These are phyloP conservation scores for Anthrax anthrax DNA, from an alignment of 2,888 invertebrate genomes.

Conservation along the genomic window DNA sequence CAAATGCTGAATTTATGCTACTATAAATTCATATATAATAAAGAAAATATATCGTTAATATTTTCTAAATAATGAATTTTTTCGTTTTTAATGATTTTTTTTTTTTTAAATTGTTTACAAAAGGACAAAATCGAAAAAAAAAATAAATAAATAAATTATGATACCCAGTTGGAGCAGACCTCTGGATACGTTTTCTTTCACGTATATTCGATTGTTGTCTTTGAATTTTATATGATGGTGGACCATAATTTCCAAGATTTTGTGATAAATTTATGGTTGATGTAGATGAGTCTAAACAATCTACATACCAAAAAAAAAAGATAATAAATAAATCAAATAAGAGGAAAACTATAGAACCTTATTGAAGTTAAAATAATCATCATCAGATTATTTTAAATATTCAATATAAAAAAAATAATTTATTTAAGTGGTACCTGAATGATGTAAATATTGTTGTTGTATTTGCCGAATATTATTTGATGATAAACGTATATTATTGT, in stretches of 20 bases:
- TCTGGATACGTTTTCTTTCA: slow-evolving; percentile 96
- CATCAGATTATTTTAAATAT: no score
- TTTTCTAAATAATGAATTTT: no score
- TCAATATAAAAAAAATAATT: background rate
- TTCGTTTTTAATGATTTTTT: background rate
- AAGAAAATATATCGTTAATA: slow-evolving; percentile 7
- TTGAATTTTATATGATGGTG: slow-evolving; percentile 65
- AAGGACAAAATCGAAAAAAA: background rate
- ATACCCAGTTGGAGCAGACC: slow-evolving; percentile 78
- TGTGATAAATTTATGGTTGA: slow-evolving; percentile 18
- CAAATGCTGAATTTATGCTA: slow-evolving; percentile 99
- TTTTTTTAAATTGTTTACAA: background rate
- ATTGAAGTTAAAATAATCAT: background rate
- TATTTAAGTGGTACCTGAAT: slow-evolving; percentile 20
- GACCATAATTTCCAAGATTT: slow-evolving; percentile 15
- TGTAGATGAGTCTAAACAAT: slow-evolving; percentile 17
- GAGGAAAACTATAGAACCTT: no score
- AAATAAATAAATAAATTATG: no score
- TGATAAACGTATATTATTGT: slow-evolving; percentile 21
- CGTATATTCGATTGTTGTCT: slow-evolving; percentile 90
- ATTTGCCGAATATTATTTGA: slow-evolving; percentile 31
- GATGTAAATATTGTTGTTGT: slow-evolving; percentile 34
- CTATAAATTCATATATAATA: slow-evolving; percentile 41
- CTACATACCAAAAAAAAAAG: slow-evolving; percentile 1
- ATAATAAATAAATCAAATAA: background rate